Conservation (phyloP, 2,888 invertebrate species). For the Lasioglossum calceatum region DNA sequence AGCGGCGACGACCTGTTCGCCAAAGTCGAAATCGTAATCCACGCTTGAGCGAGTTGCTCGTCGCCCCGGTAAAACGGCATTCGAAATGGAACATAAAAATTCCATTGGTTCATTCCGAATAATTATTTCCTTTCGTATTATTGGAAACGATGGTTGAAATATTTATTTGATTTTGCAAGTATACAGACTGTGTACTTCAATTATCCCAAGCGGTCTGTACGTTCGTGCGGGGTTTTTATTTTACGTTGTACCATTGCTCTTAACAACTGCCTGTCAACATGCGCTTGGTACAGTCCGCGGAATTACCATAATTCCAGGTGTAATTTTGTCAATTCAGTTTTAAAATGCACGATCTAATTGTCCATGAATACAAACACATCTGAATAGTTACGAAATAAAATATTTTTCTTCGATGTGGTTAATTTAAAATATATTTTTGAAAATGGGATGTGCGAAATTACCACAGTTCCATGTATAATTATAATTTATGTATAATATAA, state of each 20-base stretch:
- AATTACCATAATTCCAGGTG: background rate
- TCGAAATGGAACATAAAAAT: background rate
- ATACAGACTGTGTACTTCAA: background rate
- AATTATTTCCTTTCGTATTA: background rate
- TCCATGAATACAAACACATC: no score
- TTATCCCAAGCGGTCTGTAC: background rate
- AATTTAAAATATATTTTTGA: background rate
- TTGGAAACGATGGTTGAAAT: background rate
- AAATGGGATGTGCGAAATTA: background rate
- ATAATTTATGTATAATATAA: background rate
- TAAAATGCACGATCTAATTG: no score
- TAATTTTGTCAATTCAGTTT: background rate
- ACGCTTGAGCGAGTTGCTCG: slow-evolving; percentile 47
- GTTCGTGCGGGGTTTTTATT: background rate
- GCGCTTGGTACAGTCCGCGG: background rate
- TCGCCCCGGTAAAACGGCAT: background rate
- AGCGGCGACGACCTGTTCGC: slow-evolving; percentile 21
- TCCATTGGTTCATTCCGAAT: background rate
- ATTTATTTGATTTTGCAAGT: slow-evolving; percentile 1
- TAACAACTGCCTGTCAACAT: background rate
- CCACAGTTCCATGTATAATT: no score
- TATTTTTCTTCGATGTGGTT: background rate
- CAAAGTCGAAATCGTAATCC: slow-evolving; percentile 57
- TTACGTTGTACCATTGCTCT: background rate
- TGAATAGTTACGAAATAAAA: background rate